These are phyloP conservation scores for Oscheius sp. DNA, from an alignment of 1,140 invertebrate genomes.

Conservation along the genomic window DNA sequence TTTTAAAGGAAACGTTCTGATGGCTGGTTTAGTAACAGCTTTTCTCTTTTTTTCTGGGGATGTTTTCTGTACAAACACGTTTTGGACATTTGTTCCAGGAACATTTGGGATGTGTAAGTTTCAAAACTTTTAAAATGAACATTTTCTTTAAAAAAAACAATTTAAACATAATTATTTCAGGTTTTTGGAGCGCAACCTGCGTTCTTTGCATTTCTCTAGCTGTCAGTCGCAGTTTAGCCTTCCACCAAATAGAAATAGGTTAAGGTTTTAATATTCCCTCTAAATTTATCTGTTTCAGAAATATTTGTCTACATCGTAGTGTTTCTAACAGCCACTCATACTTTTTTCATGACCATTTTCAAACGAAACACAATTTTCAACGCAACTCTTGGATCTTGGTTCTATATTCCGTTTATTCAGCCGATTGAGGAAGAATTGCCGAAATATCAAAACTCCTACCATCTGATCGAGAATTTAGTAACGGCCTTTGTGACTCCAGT, in stretches of 20 bases:
- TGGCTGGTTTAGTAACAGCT: not conserved
- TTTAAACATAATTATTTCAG: not conserved
- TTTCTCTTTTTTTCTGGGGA: not conserved
- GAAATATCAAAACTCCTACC: not conserved
- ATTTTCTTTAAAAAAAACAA: not conserved
- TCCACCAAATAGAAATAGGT: not conserved
- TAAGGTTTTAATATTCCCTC: not conserved
- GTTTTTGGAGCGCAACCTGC: not conserved
- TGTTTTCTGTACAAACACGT: conserved; percentile 4
- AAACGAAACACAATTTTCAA: not conserved
- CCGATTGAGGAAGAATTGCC: not conserved
- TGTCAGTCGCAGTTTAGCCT: not conserved
- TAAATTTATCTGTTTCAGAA: not conserved
- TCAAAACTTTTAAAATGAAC: not conserved
- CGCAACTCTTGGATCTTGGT: not conserved
- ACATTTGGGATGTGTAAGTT: not conserved
- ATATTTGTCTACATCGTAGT: not conserved
- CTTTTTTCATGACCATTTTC: not conserved
- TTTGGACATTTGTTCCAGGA: not conserved
- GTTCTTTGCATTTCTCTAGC: not conserved
- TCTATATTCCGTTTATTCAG: not conserved
- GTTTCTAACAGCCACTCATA: not conserved
- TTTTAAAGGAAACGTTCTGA: not conserved
- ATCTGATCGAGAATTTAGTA: not conserved
- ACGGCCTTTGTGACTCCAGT: not conserved